Evolutionary conservation across 2,113 vertebrate genomes (phyloP).

Genomic region (Caranx melampygus): DNA sequence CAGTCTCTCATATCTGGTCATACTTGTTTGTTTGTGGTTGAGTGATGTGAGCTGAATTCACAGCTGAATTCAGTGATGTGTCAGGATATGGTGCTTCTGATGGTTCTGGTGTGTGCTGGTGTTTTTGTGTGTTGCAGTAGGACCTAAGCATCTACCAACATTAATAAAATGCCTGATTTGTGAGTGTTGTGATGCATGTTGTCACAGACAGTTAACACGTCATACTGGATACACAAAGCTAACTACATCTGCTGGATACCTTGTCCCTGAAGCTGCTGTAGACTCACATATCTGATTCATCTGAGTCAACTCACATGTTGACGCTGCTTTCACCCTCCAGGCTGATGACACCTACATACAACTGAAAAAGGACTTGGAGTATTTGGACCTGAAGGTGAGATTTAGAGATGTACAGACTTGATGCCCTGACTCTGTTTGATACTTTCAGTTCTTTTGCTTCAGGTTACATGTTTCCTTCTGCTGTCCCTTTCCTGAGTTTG

Average conservation of each 20-base stretch:
- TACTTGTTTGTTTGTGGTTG: conserved; percentile 18
- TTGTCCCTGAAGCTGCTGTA: neutral
- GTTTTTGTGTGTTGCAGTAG: conserved; percentile 30
- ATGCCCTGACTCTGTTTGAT: conserved; percentile 9
- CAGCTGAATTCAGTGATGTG: conserved; percentile 12
- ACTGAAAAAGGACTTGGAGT: conserved; percentile 96
- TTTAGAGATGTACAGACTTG: neutral
- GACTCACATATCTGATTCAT: neutral
- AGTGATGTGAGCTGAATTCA: conserved; percentile 31
- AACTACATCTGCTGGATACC: neutral
- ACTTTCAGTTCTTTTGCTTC: neutral
- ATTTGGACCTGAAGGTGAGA: conserved; percentile 95
- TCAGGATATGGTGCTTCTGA: conserved; percentile 19
- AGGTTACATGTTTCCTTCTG: neutral
- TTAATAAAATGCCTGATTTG: neutral
- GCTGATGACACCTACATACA: conserved; percentile 94
- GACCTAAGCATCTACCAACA: neutral
- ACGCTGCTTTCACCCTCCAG: conserved; percentile 78
- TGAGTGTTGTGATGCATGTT: conserved; percentile 58
- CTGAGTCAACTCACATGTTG: neutral
- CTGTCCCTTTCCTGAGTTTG: conserved; percentile 8
- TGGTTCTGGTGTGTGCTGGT: conserved; percentile 41
- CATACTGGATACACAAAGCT: neutral
- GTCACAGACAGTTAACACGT: neutral
- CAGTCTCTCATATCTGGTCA: neutral